Base-by-base conservation (phyloP, 1,140 invertebrate species). In the Epicauta chinensis region DNA sequence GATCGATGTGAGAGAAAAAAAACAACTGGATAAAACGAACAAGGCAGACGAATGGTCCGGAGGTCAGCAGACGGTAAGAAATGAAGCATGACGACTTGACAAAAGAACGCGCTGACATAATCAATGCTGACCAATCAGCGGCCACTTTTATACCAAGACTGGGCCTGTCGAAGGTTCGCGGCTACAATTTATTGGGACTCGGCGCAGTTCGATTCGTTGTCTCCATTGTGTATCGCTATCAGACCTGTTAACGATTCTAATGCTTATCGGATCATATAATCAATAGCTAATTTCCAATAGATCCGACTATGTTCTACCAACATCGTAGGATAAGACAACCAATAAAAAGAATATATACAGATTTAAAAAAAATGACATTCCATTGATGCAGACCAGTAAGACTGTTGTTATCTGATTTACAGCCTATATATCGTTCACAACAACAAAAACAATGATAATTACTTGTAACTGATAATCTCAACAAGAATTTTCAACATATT, bases 101-200 rank as follows among this genome's bases (percentile, higher is more conserved):
- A 64, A 64, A 64, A 61, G 60, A 62, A 62, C 58, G 53, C 55
- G 60, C 62, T 58, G 60, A 61, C 60, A 64, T 55, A 62, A 64
- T 64, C 60, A 64, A 62, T 59, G 60, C 56, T 58, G 54, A 59
- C 62, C 62, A 64, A 64, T 64, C 62, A 64, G 60, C 60, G 60
- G 54, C 47, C 56, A 56, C 52, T 55, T 52, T 55, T 55, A 47
- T 45, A 61, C 51, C 41, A 38, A 55, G 44, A 52, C 53, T 42
- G 37, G 47, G 37, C 23, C 30, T 50, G 37, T 41, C 47, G 47
- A 38, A 47, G 47, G 35, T 40, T 23, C 38, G 37, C 34, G 16
- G 13, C 37, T 37, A 50, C 37, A 38, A 40, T 31, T 50, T 41
- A 50, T 40, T 40, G 47, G 47, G 47, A 38, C 45, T 38, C 45